Base-by-base conservation (phyloP, 2,113 vertebrate genomes). In the Heterotis niloticus region DNA sequence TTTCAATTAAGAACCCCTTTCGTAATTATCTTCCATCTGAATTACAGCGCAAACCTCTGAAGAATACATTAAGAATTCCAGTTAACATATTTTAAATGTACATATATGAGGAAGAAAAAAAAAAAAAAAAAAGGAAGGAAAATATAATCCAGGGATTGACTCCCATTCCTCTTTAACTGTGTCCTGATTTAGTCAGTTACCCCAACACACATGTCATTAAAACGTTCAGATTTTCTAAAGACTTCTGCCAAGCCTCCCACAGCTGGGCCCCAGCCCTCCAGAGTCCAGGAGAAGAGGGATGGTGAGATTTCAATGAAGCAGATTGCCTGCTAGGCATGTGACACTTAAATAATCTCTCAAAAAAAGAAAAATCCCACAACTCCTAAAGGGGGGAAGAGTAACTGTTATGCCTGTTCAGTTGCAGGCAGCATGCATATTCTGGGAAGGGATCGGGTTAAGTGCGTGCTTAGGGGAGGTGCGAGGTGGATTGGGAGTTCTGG, bases 1-100 rank as follows among this genome's bases (percentile, higher is more conserved):
- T 88, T 92, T 92, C 91, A 91, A 92, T 91, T 91, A 92, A 86
- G 85, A 85, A 87, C 89, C 86, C 88, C 85, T 60, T 72, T 87
- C 86, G 91, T 90, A 93, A 93, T 92, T 91, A 93, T 88, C 85
- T 90, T 90, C 90, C 91, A 72, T 92, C 91, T 91, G 90, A 92
- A 93, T 93, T 92, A 90, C 89, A 89, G 86, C 86, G 87, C 91
- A 93, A 91, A 91, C 90, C 90, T 93, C 91, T 82, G 89, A 90
- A 91, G 90, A 88, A 91, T 92, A 86, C 82, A 83, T 82, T 88
- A 87, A 84, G 70, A 84, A 87, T 82, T 82, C 83, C 24, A 29
- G 7, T 9, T 28, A n/a, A 64, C 24, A 13, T 29, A 60, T 0
- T 23, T 52, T 52, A 86, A 88, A 87, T 88, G 85, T 87, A 89